phyloP scores from a whole-genome alignment of 2,888 invertebrate genomes.

The Nephrotoma appendiculata region DNA sequence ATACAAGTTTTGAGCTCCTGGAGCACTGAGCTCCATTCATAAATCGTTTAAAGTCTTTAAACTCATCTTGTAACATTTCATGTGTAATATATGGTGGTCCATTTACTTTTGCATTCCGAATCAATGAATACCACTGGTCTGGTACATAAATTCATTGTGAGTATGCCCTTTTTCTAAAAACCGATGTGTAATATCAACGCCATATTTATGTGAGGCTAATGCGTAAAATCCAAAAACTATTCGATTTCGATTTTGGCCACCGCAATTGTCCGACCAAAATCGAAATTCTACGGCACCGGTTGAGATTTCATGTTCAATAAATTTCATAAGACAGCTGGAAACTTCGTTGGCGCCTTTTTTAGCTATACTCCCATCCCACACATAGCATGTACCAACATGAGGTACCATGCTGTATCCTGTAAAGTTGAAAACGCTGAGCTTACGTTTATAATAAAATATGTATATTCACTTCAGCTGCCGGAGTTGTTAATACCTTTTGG shows the following conservation, averaged over 20 bases:
- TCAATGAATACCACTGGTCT: no score
- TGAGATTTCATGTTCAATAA: not conserved
- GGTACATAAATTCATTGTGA: not conserved
- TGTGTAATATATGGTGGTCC: no score
- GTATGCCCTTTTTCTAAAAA: slow-evolving; percentile 1
- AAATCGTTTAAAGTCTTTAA: no score
- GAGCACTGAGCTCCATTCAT: no score
- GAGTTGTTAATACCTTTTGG: not conserved
- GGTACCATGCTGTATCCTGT: no score
- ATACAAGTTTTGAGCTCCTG: no score
- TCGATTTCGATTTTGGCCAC: not conserved
- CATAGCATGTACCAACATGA: not conserved
- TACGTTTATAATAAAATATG: slow-evolving; percentile 1
- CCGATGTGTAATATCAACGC: not conserved
- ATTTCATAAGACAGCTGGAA: not conserved
- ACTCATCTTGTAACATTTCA: no score
- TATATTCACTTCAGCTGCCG: not conserved
- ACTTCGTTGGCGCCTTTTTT: not conserved
- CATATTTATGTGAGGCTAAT: not conserved
- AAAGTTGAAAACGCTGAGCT: not conserved
- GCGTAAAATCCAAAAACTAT: not conserved
- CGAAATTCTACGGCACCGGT: not conserved
- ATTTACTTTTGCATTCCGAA: no score
- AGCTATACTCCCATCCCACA: slow-evolving; percentile 1
- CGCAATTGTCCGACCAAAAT: not conserved